These are phyloP conservation scores for Aptenodytes forsteri DNA, from an alignment of 2,113 vertebrate genomes.

Conservation along the genomic window DNA sequence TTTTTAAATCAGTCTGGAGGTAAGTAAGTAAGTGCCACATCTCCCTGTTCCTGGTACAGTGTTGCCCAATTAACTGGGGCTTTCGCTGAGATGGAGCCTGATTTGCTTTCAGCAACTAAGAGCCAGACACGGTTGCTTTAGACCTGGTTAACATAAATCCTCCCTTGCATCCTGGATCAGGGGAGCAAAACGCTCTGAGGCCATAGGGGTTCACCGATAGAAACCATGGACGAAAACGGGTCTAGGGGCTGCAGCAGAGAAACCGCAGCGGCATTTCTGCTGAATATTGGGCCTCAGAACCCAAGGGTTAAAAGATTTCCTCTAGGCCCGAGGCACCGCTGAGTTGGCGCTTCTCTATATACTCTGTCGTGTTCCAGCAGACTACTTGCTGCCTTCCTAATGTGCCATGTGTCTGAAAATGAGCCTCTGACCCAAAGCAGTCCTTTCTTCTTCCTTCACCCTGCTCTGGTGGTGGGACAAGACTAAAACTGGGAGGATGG, in stretches of 20 bases:
- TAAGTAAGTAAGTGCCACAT: neutral
- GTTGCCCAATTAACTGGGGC: neutral
- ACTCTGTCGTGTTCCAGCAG: neutral
- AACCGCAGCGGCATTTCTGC: neutral
- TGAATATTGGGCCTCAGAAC: neutral
- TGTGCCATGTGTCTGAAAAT: neutral
- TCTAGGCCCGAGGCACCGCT: fast-evolving
- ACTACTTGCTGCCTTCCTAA: neutral
- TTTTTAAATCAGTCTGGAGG: neutral
- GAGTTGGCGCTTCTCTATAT: neutral
- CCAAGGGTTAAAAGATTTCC: neutral
- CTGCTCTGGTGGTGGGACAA: neutral
- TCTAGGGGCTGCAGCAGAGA: neutral
- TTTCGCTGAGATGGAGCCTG: neutral
- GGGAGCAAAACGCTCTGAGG: neutral
- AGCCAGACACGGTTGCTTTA: neutral
- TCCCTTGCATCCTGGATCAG: neutral
- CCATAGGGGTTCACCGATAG: neutral
- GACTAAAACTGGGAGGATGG: neutral
- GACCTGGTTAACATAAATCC: neutral
- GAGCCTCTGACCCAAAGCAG: neutral
- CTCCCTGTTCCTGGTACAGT: neutral
- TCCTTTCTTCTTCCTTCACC: neutral
- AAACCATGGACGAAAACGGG: fast-evolving
- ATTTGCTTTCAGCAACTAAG: neutral